Base-by-base conservation (phyloP, 2,797 vertebrate genomes). In the Cynodonichthys magdalenae region DNA sequence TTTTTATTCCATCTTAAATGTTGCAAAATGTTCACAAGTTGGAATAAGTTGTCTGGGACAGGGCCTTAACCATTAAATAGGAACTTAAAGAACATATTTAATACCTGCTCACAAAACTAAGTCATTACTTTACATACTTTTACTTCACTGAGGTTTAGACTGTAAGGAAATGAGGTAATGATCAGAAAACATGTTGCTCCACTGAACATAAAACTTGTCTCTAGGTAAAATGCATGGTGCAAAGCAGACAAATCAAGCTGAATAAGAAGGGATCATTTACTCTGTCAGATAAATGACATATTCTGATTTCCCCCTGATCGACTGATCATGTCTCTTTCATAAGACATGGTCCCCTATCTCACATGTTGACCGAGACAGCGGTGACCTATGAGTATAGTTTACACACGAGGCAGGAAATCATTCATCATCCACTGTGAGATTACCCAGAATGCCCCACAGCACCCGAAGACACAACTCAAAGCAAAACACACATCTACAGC, bases 331-430 rank as follows among this genome's bases (percentile, higher is more conserved):
- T 85, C 73, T 57, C 24, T 20, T 77, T 75, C 28, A 66, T 71
- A 64, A 52, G 39, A 72, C 59, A 66, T n/a, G 15, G 53, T 48
- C 63, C 71, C 47, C 66, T 66, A 66, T 81, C 59, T 66, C 27
- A 45, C 8, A 74, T 41, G 61, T 59, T 71, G 80, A 71, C 71
- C 62, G 77, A 72, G 18, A 19, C 57, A 74, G 63, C 75, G 46
- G 53, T 82, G 84, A 87, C 75, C 83, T 59, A 81, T 60, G 76
- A 79, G 48, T 20, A 59, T 29, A 66, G 70, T 77, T 69, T 68
- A 77, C 66, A 67, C 59, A 55, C n/a, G 53, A 70, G 86, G 87
- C 75, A 77, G 76, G 73, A 84, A 74, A 31, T 69, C 39, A 86
- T 90, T 77, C 48, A 84, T 90, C 75, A 83, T 72, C 63, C 58